Conservation (phyloP, 2,113 vertebrate genomes). For the Perca fluviatilis region DNA sequence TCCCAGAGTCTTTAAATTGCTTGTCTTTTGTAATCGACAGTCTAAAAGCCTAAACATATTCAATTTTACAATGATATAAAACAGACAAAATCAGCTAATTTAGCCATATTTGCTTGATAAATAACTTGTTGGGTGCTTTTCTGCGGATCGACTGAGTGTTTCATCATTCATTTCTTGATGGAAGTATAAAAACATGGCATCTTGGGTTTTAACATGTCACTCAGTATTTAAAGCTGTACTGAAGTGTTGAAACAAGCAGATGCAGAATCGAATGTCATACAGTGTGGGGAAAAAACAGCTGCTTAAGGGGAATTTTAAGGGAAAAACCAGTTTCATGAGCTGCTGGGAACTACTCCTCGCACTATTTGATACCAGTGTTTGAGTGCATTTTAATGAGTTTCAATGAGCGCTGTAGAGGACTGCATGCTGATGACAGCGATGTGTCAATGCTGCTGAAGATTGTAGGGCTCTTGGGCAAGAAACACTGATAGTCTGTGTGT, state of each 20-base stretch:
- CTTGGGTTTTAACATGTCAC: not conserved
- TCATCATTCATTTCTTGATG: not conserved
- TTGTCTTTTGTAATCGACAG: not conserved
- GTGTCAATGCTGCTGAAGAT: conserved; percentile 43
- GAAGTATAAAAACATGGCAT: not conserved
- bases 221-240: not conserved
- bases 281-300: not conserved
- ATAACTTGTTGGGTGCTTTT: not conserved
- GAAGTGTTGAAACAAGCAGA: not conserved
- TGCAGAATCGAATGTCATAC: no score
- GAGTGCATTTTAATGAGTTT: conserved; percentile 37
- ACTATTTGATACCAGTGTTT: conserved; percentile 3
- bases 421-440: conserved; percentile 33
- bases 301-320: conserved; percentile 30
- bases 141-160: no score
- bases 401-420: conserved; percentile 25
- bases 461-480: conserved; percentile 38
- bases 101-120: not conserved
- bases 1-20: not conserved
- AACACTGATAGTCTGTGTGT: conserved; percentile 23
- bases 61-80: not conserved
- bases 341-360: not conserved
- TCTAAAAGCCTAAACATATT: not conserved
- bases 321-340: conserved; percentile 12
- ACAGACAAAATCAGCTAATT: not conserved